phyloP scores from a whole-genome alignment of 1,140 invertebrate genomes.

The Drosophila orena region DNA sequence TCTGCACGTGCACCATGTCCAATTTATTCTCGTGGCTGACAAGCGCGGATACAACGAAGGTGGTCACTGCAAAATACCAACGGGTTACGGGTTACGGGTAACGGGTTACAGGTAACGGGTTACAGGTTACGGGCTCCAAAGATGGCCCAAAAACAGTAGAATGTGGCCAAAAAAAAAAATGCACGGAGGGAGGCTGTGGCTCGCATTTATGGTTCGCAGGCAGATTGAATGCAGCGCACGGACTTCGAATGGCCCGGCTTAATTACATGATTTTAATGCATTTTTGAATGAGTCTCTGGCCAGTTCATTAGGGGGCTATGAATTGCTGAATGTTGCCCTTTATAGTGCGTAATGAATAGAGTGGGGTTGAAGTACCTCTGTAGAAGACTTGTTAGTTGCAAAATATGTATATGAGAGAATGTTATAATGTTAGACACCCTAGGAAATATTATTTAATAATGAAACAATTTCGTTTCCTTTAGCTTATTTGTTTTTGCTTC shows the following conservation, averaged over 20 bases:
- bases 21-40: slow-evolving; percentile 93
- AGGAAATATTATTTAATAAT: neutral
- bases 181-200: slow-evolving; percentile 2
- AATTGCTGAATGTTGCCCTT: neutral
- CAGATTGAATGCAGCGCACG: slow-evolving; percentile 21
- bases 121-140: neutral
- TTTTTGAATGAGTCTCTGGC: slow-evolving; percentile 28
- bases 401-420: neutral
- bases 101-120: neutral
- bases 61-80: slow-evolving; percentile 87
- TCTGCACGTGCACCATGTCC: slow-evolving; percentile 96
- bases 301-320: slow-evolving; percentile 27
- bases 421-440: too few species aligned
- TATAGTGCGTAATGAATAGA: neutral
- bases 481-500: too few species aligned
- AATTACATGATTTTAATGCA: slow-evolving; percentile 48
- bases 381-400: neutral
- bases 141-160: slow-evolving; percentile 11
- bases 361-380: neutral
- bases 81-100: neutral
- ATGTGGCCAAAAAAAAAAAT: neutral
- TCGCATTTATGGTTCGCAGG: slow-evolving; percentile 17
- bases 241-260: slow-evolving; percentile 29
- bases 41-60: slow-evolving; percentile 93
- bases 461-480: neutral